These are phyloP conservation scores for Gopherus evgoodei DNA, from an alignment of 2,113 vertebrate genomes.

Conservation along the genomic window DNA sequence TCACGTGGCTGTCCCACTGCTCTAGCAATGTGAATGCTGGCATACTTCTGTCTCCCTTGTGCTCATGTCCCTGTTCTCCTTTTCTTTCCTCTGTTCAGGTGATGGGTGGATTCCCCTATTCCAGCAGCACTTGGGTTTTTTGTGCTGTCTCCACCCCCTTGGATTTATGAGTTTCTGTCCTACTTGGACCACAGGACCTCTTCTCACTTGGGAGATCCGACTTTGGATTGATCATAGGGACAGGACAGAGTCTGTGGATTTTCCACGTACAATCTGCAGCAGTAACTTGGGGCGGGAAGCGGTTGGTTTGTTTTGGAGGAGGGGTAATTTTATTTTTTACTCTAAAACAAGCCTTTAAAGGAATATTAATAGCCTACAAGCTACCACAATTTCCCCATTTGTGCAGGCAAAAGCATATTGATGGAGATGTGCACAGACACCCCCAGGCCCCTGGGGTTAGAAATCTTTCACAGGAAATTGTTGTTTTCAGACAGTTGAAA, in stretches of 20 bases:
- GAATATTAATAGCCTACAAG: constrained; percentile 51
- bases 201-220: not conserved
- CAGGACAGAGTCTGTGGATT: not conserved
- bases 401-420: constrained; percentile 49
- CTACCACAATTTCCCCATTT: constrained; percentile 67
- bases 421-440: constrained; percentile 26
- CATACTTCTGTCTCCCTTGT: not conserved
- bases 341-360: constrained; percentile 56
- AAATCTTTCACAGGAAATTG: constrained; percentile 66
- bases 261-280: not conserved
- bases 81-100: fast-evolving
- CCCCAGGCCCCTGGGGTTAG: constrained; percentile 30
- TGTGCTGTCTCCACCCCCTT: not conserved
- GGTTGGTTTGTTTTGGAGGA: not conserved
- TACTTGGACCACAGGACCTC: not conserved
- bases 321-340: not conserved
- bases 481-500: constrained; percentile 64
- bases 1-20: not conserved
- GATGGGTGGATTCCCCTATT: not conserved
- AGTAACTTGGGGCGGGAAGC: not conserved
- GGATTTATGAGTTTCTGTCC: not conserved
- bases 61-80: fast-evolving
- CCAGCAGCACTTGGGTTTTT: not conserved
- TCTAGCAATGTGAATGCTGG: not conserved
- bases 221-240: constrained; percentile 18